Evolutionary conservation across 2,113 vertebrate genomes (phyloP).

Genomic region (Zingel zingel): DNA sequence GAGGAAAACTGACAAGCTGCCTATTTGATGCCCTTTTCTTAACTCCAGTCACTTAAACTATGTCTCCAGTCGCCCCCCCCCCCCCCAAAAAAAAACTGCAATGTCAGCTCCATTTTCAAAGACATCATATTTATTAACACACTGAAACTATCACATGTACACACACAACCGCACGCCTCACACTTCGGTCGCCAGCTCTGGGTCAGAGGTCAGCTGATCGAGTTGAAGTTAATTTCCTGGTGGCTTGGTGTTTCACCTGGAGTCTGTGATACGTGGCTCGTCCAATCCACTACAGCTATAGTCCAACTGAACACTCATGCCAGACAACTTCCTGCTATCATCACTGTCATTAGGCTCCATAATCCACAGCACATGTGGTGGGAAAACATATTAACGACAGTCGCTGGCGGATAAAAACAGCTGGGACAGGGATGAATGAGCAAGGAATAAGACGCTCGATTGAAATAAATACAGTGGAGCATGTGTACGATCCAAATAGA

Average conservation of each 20-base stretch:
- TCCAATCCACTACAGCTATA: slow-evolving; percentile 29
- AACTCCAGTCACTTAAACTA: slow-evolving; percentile 1
- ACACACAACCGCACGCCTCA: neutral
- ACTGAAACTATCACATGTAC: slow-evolving; percentile 39
- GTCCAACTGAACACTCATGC: slow-evolving; percentile 19
- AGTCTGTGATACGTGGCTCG: slow-evolving; percentile 23
- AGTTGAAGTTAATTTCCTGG: slow-evolving; percentile 52
- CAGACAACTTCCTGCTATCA: slow-evolving; percentile 60
- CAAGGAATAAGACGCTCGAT: slow-evolving; percentile 35
- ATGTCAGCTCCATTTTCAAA: slow-evolving; percentile 4
- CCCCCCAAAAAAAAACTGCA: too few species aligned
- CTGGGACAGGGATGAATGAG: slow-evolving; percentile 54
- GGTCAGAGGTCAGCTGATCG: slow-evolving; percentile 43
- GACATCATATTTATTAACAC: neutral
- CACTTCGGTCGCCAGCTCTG: slow-evolving; percentile 35
- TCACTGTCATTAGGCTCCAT: slow-evolving; percentile 26
- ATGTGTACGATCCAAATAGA: slow-evolving; percentile 27
- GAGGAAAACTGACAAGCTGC: slow-evolving; percentile 12
- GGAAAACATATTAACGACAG: slow-evolving; percentile 51
- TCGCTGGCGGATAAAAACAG: slow-evolving; percentile 48
- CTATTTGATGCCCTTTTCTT: slow-evolving; percentile 27
- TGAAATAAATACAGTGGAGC: slow-evolving; percentile 21
- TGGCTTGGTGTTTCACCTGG: slow-evolving; percentile 45
- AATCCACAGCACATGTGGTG: slow-evolving; percentile 59
- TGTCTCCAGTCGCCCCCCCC: neutral